Base-by-base conservation (phyloP, 2,113 vertebrate genomes). In the Urocynchramus pylzowi region DNA sequence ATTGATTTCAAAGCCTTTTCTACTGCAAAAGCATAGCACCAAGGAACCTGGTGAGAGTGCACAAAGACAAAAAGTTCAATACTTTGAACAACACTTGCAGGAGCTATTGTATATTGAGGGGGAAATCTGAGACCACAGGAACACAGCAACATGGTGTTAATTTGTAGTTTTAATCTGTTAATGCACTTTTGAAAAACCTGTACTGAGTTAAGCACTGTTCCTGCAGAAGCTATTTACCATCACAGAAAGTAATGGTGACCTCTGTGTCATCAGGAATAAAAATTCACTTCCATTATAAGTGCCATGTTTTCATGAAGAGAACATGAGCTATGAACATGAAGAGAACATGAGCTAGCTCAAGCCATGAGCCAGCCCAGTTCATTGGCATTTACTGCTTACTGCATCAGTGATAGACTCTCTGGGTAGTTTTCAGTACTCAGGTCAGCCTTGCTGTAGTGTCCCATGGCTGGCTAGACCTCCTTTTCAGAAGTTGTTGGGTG, bases 1-100 rank as follows among this genome's bases (percentile, higher is more conserved):
- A 69, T 13, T 95, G 71, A 83, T 94, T 93, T 88, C 90, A 88
- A 80, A 95, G 83, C 33, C 63, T 80, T 84, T 93, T 76, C 67
- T 77, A 52, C 45, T 57, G 54, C 53, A 74, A 74, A 78, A 86
- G 10, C 16, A 6, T 4, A 73, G n/a, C 31, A 69, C 45, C 63
- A 69, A 90, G 88, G 73, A 90, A 65, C 20, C 39, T 4, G 11
- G 64, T 49, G 27, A 76, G 82, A 84, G 13, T 56, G 23, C 49
- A 70, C 73, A 71, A 53, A 91, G 44, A 68, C 56, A 87, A 79
- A n/a, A 87, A 45, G 53, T 65, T 87, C 10, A 1, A 61, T 78
- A 31, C 33, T n/a, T n/a, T n/a, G n/a, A n/a, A n/a, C n/a, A n/a
- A 70, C 13, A 37, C 21, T 64, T 79, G 15, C 45, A 82, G 65